A percentile compares a stretch with the other conserved stretches of the same genome.
Conservation (phyloP, 2,113 vertebrate species). For the Saccopteryx leptura region DNA sequence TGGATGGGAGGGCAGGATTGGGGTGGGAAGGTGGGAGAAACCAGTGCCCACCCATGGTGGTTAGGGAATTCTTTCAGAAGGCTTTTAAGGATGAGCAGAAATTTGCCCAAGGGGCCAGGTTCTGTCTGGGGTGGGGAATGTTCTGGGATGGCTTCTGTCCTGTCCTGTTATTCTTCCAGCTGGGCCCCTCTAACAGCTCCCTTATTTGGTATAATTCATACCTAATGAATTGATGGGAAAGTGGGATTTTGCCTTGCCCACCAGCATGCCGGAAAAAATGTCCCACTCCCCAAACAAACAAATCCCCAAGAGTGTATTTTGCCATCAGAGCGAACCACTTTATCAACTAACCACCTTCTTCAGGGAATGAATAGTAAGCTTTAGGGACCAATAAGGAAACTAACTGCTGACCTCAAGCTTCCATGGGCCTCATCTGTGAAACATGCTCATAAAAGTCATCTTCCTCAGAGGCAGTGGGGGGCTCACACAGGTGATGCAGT, state of each 20-base stretch:
- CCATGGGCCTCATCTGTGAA: not conserved
- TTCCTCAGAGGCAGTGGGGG: not conserved
- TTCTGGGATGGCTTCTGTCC: not conserved
- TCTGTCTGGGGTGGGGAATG: not conserved
- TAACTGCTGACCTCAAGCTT: not conserved
- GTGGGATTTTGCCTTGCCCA: not conserved
- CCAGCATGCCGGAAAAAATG: not conserved
- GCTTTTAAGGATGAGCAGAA: slow-evolving; percentile 25
- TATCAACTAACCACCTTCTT: not conserved
- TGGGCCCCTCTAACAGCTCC: too few relatives aligned
- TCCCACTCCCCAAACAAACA: not conserved
- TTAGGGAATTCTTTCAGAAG: not conserved
- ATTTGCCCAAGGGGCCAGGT: not conserved
- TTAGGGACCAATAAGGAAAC: not conserved
- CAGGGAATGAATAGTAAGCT: not conserved
- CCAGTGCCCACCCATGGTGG: not conserved
- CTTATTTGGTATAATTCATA: not conserved
- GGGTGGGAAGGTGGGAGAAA: not conserved
- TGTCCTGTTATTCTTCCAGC: not conserved
- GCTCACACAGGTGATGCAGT: rapidly evolving
- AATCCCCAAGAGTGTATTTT: not conserved
- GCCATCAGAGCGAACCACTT: not conserved
- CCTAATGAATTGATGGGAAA: not conserved
- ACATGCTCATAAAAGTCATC: not conserved
- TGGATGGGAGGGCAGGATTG: not conserved